phyloP scores from a whole-genome alignment of 2,113 vertebrate species.

The Misgurnus mizolepis region DNA sequence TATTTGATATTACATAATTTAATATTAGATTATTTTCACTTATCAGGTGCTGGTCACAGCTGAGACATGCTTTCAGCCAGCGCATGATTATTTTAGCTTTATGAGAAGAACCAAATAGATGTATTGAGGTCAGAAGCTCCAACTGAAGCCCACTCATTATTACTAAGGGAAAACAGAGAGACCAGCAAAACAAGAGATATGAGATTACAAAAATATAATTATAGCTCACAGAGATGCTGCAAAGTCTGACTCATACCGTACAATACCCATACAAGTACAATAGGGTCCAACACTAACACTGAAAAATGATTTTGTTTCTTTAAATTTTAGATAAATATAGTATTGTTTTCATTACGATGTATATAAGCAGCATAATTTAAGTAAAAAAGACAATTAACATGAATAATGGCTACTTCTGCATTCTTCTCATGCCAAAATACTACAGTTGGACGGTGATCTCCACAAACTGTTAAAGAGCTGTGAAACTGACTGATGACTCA shows the following conservation, averaged over 20 bases:
- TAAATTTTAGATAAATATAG: too few relatives aligned
- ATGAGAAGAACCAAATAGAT: conserved; percentile 19
- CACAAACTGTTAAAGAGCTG: neutral
- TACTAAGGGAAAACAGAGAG: conserved; percentile 26
- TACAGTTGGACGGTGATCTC: neutral
- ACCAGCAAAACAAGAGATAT: conserved; percentile 46
- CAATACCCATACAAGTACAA: too few relatives aligned
- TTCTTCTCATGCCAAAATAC: conserved; percentile 24
- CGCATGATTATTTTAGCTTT: conserved; percentile 6
- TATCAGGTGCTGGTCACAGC: neutral
- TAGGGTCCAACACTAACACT: too few relatives aligned
- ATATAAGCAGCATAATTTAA: too few relatives aligned
- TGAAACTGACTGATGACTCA: conserved; percentile 1
- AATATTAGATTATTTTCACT: neutral
- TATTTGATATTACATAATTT: too few relatives aligned
- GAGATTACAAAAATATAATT: neutral
- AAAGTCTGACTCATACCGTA: too few relatives aligned
- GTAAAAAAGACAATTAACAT: too few relatives aligned
- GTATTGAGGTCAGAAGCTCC: conserved; percentile 29
- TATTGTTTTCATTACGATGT: too few relatives aligned
- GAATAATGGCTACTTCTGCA: neutral
- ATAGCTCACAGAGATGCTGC: neutral
- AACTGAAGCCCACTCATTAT: conserved; percentile 26
- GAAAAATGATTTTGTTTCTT: too few relatives aligned
- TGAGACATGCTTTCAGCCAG: conserved; percentile 15